These are phyloP conservation scores for Casuarius casuarius DNA, from an alignment of 2,113 vertebrate species.

Conservation along the genomic window DNA sequence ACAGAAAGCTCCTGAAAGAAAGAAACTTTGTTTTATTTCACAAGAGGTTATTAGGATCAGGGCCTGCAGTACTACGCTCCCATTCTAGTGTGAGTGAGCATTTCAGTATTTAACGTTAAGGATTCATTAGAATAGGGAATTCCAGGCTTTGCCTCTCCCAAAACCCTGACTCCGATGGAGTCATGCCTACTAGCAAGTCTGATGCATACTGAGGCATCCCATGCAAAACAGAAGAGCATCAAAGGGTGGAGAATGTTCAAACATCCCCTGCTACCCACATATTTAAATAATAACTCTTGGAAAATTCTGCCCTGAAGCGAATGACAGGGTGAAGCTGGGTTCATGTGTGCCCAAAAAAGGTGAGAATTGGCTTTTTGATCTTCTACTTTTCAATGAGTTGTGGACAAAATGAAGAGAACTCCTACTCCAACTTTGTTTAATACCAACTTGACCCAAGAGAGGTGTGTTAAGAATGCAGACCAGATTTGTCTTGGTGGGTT, in stretches of 20 bases:
- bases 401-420: background rate
- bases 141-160: background rate
- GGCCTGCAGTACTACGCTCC: background rate
- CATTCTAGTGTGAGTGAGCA: background rate
- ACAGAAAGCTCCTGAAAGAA: background rate
- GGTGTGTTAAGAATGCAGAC: background rate
- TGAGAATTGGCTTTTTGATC: background rate
- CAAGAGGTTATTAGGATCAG: background rate
- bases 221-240: background rate
- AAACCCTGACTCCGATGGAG: accelerated
- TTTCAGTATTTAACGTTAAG: background rate
- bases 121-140: background rate
- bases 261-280: background rate
- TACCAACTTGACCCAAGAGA: background rate
- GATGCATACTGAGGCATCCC: background rate
- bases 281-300: background rate
- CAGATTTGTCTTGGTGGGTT: background rate
- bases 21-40: background rate
- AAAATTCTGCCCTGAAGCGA: background rate
- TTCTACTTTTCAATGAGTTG: background rate
- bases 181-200: background rate
- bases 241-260: background rate
- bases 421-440: background rate
- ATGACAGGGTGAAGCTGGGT: background rate
- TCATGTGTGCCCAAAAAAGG: background rate